Evolutionary conservation across 2,888 invertebrate genomes (phyloP), one percentile per base, ranked within the genome.

Genomic region (Hypsopygia costalis): DNA sequence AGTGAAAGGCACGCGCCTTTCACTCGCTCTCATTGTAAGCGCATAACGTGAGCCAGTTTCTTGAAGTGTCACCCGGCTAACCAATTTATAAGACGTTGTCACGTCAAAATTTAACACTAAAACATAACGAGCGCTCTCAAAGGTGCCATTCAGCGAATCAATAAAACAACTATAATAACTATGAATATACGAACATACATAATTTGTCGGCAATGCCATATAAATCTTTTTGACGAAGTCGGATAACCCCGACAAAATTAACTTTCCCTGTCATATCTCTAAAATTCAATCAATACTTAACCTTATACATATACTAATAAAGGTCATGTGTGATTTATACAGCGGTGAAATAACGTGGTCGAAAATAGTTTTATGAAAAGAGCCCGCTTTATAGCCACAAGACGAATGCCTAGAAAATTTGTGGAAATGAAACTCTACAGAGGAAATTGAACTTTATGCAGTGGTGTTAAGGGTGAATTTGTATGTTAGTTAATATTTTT

Each of bases 331-430:
- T n/a, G 9, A 10, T 8, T 40, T 11, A 6, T 8, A 2, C 16
- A 33, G 16, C 12, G n/a, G 34, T 21, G 9, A 28, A 30, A 28
- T 36, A 31, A 33, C 25, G 28, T 44, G 44, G 40, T 34, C 30
- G 43, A 43, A 48, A 31, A 35, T 35, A 35, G 35, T 35, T 41
- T 34, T 41, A 41, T 41, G 34, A 41, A 35, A 34, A 41, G 31
- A 34, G 34, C 30, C 40, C 31, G 35, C 16, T 34, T 31, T 34
- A 38, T 12, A 35, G 40, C 20, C 25, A 30, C 22, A 30, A 41
- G 35, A 34, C 35, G 35, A 40, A 40, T 35, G 40, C 35, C 31
- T 35, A 30, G 29, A 38, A 16, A 16, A 30, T 40, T 40, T 35
- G 35, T 40, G 40, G 22, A 30, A 30, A 22, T n/a, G n/a, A 16